Evolutionary conservation across 2,113 vertebrate species (phyloP).

Genomic region (Oryctolagus cuniculus): DNA sequence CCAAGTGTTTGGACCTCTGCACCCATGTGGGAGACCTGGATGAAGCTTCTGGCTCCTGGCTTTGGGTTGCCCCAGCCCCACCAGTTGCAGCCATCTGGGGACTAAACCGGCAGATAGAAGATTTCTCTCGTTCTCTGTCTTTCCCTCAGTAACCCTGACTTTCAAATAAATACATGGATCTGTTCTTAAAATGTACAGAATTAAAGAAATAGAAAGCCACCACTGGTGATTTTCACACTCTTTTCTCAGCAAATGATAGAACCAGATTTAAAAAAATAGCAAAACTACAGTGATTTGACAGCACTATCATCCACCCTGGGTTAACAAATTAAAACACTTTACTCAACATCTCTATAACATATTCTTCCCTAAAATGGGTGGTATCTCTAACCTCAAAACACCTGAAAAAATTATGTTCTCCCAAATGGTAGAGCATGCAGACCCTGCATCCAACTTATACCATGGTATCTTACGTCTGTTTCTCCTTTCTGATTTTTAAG

Average conservation of each 20-base stretch:
- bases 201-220: slow-evolving; percentile 2
- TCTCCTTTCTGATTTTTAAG: neutral
- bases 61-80: no score
- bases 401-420: neutral
- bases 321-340: slow-evolving; percentile 5
- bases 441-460: neutral
- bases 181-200: neutral
- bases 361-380: slow-evolving; percentile 29
- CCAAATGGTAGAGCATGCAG: neutral
- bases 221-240: neutral
- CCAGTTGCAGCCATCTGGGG: no score
- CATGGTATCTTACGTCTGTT: neutral
- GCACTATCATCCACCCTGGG: neutral
- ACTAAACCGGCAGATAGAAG: no score
- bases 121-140: no score
- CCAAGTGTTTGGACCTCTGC: no score
- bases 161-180: no score
- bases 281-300: neutral
- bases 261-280: neutral
- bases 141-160: no score
- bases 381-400: neutral
- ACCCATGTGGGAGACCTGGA: no score
- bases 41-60: no score
- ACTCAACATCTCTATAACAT: neutral
- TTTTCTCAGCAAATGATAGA: slow-evolving; percentile 31